Evolutionary conservation across 2,797 vertebrate genomes (phyloP).

Genomic region (Cichlasoma orientale): DNA sequence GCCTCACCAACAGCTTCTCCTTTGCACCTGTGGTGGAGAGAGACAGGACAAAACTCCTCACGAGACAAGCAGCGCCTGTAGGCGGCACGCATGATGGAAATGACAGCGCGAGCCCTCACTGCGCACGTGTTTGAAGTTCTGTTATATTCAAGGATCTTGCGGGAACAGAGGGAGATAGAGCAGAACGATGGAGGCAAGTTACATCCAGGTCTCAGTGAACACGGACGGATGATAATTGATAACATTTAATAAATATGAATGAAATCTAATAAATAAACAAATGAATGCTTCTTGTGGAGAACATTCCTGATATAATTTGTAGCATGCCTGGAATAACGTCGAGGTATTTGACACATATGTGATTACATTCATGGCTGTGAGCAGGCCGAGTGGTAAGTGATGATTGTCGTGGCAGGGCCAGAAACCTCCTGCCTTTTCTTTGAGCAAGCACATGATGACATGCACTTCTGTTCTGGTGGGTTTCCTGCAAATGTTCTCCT

Average conservation of each 20-base stretch:
- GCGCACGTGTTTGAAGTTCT: background rate
- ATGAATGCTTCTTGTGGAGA: no score
- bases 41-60: background rate
- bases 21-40: background rate
- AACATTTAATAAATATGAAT: background rate
- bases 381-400: no score
- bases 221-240: background rate
- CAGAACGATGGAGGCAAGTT: background rate
- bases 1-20: conserved; percentile 3
- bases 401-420: no score
- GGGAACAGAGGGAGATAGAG: background rate
- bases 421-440: no score
- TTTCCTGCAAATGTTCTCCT: no score
- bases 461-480: no score
- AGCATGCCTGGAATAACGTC: no score
- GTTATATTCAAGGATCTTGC: background rate
- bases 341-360: no score
- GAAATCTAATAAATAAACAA: no score
- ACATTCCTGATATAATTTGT: no score
- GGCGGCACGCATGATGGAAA: background rate
- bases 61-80: background rate
- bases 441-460: no score
- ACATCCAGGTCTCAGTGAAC: background rate
- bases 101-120: background rate
- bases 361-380: no score